phyloP scores from a whole-genome alignment of 92 coral and sea anemone species.

The Actinostola sp. region DNA sequence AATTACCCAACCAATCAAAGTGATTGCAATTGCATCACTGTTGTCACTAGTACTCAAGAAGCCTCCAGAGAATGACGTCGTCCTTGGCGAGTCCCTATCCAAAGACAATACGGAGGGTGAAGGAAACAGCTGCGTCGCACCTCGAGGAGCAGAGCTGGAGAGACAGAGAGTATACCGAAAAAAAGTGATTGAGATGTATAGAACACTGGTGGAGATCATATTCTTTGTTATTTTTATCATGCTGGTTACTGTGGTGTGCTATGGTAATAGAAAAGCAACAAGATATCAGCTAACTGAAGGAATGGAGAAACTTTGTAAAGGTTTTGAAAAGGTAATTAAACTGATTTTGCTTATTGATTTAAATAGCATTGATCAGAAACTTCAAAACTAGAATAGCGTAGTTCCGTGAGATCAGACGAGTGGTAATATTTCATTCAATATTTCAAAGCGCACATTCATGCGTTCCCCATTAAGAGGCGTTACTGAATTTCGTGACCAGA shows the following conservation, averaged over 20 bases:
- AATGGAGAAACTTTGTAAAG: slow-evolving; percentile 49
- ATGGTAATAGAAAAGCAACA: slow-evolving; percentile 67
- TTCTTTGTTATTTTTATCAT: slow-evolving; percentile 60
- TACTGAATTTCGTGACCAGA: too few species aligned
- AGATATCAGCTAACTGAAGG: slow-evolving; percentile 66
- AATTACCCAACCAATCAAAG: slow-evolving; percentile 82
- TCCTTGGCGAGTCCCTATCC: slow-evolving; percentile 58
- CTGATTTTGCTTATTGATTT: too few species aligned
- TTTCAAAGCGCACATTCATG: too few species aligned
- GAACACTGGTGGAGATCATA: slow-evolving; percentile 61
- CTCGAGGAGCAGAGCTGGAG: slow-evolving; percentile 58
- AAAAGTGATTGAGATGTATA: slow-evolving; percentile 68
- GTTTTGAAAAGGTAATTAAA: slow-evolving; percentile 51
- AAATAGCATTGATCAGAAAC: too few species aligned
- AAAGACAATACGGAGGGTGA: slow-evolving; percentile 33
- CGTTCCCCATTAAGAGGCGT: too few species aligned
- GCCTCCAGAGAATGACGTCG: slow-evolving; percentile 75
- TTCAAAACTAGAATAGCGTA: too few species aligned
- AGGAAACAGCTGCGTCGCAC: slow-evolving; percentile 39
- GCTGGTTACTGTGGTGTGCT: slow-evolving; percentile 66
- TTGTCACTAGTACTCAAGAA: slow-evolving; percentile 74
- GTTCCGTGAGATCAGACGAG: too few species aligned
- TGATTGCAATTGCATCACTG: slow-evolving; percentile 71
- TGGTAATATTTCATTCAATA: too few species aligned
- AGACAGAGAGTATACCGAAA: slow-evolving; percentile 59